Evolutionary conservation across 1,140 invertebrate genomes (phyloP), one percentile per base, ranked within the genome.

Genomic region (Brachionus calyciflorus): DNA sequence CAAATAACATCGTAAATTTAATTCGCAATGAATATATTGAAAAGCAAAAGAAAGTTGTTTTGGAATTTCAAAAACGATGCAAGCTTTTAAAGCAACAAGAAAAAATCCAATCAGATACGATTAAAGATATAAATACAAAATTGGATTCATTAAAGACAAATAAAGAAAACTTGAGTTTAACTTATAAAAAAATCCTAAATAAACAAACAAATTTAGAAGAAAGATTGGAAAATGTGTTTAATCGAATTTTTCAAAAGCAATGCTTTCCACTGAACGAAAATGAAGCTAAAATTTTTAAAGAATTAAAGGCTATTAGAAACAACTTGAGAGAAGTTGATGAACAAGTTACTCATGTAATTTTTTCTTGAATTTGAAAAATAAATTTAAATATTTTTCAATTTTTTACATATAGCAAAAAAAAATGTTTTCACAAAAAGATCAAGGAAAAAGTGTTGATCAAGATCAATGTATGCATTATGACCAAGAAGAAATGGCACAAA

Each of bases 21-120:
- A 65, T 65, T 28, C 26, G 40, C 21, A 41, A 65, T 46, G 60
- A 65, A 24, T 65, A 65, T 24, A 65, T 65, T 12, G 60, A 65
- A 44, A 37, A 41, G 10, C 60, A 65, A 41, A 65, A 65, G 44
- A 65, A 65, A 24, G 60, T 65, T 14, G 12, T 44, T 2, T 21
- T 65, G 6, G 60, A 65, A 44, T 65, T 65, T 65, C 60, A 65
- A 24, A 65, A 44, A 24, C 14, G 37, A 12, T 44, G 41, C 12
- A 65, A 65, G 44, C 24, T 65, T 24, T 24, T 65, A 24, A 65
- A 65, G 26, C 40, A 41, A 5, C 60, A 41, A 40, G 60, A 65
- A 65, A 65, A 65, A 26, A 7, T 65, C n/a, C 60, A 65, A 24
- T 44, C 24, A 21, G 60, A 65, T n/a, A 41, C 60, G 14, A 65